Base-by-base conservation (phyloP, 2,888 invertebrate genomes). In the Nemapogon koenigi region DNA sequence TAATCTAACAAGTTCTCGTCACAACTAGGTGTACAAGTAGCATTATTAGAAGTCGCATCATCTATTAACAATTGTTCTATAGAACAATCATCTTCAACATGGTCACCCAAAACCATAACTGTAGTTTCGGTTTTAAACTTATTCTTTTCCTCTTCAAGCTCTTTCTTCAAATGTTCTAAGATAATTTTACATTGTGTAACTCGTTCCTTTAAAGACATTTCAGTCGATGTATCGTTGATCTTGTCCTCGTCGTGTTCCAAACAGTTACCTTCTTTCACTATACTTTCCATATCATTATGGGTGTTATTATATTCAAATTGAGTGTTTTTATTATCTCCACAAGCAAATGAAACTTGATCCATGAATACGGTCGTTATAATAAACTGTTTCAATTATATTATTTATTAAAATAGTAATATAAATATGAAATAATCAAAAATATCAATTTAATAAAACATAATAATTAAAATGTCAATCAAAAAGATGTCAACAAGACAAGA, bases 1-100 rank as follows among this genome's bases (percentile, higher is more conserved):
- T 78, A 78, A 54, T 71, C 70, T 39, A 71, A 62, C 6, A 76
- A 51, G 44, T 55, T 67, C 50, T 71, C 65, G 44, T 75, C 75
- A 39, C 62, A 71, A 40, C 50, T 55, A 4, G 75, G 46, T 49
- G 63, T 73, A 39, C 48, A 41, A 13, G 49, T 46, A 13, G 48
- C 35, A 10, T 49, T 48, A 16, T 49, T 47, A 41, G 40, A 39
- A 38, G 17, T 40, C 11, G 41, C 22, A 11, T 40, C 32, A 38
- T 10, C 40, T 36, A 31, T 44, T 41, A n/a, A n/a, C n/a, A n/a
- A n/a, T n/a, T n/a, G n/a, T n/a, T n/a, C n/a, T n/a, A n/a, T n/a
- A n/a, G n/a, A n/a, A n/a, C n/a, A n/a, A n/a, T n/a, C 28, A 28
- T 28, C 15, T 11, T 7, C 28, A 11, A 28, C 3, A 10, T 3